These are phyloP conservation scores for Lochmaea crataegi DNA, from an alignment of 2,888 invertebrate species.

Conservation along the genomic window DNA sequence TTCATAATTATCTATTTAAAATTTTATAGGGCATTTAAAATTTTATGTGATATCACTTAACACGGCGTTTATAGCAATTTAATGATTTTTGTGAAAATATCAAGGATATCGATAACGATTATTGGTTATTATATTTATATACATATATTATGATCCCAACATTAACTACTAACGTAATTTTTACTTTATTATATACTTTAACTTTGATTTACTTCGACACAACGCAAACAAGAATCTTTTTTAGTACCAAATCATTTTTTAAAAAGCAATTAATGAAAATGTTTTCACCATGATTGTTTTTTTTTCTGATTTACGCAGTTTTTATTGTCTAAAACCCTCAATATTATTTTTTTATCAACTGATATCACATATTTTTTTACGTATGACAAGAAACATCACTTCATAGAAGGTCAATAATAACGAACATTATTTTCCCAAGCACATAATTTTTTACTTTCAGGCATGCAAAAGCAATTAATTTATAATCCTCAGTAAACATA, in stretches of 20 bases:
- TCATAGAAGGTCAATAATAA: not conserved
- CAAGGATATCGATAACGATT: not conserved
- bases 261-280: too few species aligned
- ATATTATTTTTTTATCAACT: too few species aligned
- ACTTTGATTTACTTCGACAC: not conserved
- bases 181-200: not conserved
- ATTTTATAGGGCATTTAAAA: not conserved
- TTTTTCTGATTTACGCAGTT: too few species aligned
- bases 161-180: not conserved
- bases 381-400: too few species aligned
- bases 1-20: slow-evolving; percentile 5
- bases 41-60: slow-evolving; percentile 4
- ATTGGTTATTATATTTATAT: not conserved
- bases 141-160: not conserved
- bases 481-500: not conserved
- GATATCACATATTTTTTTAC: too few species aligned
- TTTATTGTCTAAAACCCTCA: too few species aligned
- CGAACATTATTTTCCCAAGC: too few species aligned
- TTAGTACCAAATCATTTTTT: too few species aligned
- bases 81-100: not conserved
- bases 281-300: too few species aligned
- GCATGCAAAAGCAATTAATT: not conserved
- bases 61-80: not conserved
- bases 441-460: not conserved
- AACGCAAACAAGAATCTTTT: too few species aligned